Evolutionary conservation across 1,140 invertebrate genomes (phyloP).

Genomic region (Musca domestica): DNA sequence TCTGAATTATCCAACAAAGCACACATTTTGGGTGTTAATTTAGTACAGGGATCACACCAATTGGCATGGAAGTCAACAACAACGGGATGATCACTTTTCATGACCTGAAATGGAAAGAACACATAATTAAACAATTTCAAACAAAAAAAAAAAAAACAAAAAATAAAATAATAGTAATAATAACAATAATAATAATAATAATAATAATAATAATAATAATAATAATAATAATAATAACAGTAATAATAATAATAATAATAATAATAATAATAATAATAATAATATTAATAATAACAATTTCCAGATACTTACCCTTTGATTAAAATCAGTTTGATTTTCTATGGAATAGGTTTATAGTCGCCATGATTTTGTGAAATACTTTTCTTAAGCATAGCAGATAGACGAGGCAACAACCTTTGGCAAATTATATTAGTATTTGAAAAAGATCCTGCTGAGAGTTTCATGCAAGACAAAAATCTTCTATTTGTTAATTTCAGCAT

Average conservation of each 20-base stretch:
- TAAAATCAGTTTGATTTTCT: conserved; percentile 51
- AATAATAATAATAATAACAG: too few species aligned
- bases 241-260: too few species aligned
- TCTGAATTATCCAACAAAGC: conserved; percentile 73
- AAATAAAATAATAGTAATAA: too few species aligned
- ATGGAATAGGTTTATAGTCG: conserved; percentile 39
- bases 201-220: neutral
- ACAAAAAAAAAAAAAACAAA: too few species aligned
- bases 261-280: neutral
- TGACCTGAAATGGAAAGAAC: conserved; percentile 59
- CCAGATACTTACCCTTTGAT: conserved; percentile 42
- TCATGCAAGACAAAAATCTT: conserved; percentile 37
- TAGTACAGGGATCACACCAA: conserved; percentile 95
- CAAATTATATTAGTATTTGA: conserved; percentile 36
- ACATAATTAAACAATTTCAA: too few species aligned
- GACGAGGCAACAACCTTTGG: conserved; percentile 32
- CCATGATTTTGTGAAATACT: conserved; percentile 40
- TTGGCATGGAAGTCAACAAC: conserved; percentile 86
- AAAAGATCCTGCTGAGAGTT: conserved; percentile 33
- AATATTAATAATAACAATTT: neutral
- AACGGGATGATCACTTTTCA: conserved; percentile 77
- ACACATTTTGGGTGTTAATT: conserved; percentile 86
- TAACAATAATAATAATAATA: neutral
- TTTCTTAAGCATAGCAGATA: conserved; percentile 36
- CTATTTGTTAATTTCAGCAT: conserved; percentile 46